Evolutionary conservation across 2,888 invertebrate species (phyloP).

Genomic region (Erannis defoliaria): DNA sequence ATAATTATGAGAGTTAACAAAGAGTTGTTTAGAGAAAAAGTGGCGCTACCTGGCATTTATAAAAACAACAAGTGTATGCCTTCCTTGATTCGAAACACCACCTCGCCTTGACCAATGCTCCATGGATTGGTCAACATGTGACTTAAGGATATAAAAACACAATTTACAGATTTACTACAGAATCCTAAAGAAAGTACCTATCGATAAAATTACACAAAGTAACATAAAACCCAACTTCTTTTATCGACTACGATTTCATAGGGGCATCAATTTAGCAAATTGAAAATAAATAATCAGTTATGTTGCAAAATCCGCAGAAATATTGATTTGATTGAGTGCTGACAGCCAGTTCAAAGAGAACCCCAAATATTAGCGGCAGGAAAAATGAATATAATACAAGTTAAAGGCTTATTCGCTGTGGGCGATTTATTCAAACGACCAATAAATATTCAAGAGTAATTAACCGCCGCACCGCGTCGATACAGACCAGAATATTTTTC

Average conservation of each 20-base stretch:
- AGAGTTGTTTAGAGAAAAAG: too few relatives aligned
- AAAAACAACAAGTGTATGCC: too few relatives aligned
- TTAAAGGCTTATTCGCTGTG: constrained; percentile 76
- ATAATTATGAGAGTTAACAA: too few relatives aligned
- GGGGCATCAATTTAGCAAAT: constrained; percentile 2
- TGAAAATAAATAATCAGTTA: constrained; percentile 9
- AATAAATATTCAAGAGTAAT: constrained; percentile 86
- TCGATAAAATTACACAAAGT: not conserved
- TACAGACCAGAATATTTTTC: constrained; percentile 72
- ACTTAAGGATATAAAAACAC: too few relatives aligned
- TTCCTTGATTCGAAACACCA: too few relatives aligned
- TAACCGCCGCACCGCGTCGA: constrained; percentile 75
- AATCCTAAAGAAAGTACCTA: too few relatives aligned
- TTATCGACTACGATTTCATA: too few relatives aligned
- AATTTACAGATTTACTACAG: too few relatives aligned
- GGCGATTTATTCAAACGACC: constrained; percentile 84
- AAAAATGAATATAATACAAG: constrained; percentile 77
- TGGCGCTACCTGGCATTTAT: too few relatives aligned
- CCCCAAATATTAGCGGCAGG: constrained; percentile 62
- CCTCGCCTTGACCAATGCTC: too few relatives aligned
- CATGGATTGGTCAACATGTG: too few relatives aligned
- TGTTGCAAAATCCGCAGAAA: constrained; percentile 18
- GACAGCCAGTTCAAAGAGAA: constrained; percentile 48
- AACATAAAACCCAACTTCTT: not conserved
- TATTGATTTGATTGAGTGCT: constrained; percentile 37